Conservation (phyloP, 2,797 vertebrate species). For the Betta splendens region DNA sequence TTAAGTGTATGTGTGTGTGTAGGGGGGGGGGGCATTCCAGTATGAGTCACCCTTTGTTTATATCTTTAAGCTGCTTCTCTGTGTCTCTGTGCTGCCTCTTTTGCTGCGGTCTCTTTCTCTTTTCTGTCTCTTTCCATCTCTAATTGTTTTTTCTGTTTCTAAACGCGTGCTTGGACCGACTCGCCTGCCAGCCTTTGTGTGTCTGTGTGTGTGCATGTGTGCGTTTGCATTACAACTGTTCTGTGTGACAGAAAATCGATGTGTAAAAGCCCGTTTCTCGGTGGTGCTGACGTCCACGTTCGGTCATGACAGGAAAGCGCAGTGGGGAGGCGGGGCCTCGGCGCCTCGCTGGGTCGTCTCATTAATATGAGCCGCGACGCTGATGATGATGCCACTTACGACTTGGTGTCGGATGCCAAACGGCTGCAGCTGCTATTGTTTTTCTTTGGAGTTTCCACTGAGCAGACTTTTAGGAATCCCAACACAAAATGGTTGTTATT, state of each 20-base stretch:
- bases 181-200: slow-evolving; percentile 11
- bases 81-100: slow-evolving; percentile 26
- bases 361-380: slow-evolving; percentile 23
- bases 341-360: slow-evolving; percentile 14
- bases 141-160: slow-evolving; percentile 8
- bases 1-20: slow-evolving; percentile 2
- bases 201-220: background rate
- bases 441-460: background rate
- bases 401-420: slow-evolving; percentile 16
- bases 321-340: slow-evolving; percentile 10
- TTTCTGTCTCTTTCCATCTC: background rate
- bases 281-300: slow-evolving; percentile 9
- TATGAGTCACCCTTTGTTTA: slow-evolving; percentile 67
- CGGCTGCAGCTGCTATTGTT: slow-evolving; percentile 8
- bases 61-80: slow-evolving; percentile 52
- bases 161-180: slow-evolving; percentile 25
- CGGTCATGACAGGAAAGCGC: slow-evolving; percentile 14
- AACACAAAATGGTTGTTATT: background rate
- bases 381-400: slow-evolving; percentile 39
- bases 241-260: background rate
- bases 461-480: background rate
- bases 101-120: slow-evolving; percentile 12
- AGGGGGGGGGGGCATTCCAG: slow-evolving; percentile 29
- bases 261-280: background rate
- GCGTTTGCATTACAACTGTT: background rate